Conservation (phyloP, 2,888 invertebrate genomes). For the Stenodema calcarata region DNA sequence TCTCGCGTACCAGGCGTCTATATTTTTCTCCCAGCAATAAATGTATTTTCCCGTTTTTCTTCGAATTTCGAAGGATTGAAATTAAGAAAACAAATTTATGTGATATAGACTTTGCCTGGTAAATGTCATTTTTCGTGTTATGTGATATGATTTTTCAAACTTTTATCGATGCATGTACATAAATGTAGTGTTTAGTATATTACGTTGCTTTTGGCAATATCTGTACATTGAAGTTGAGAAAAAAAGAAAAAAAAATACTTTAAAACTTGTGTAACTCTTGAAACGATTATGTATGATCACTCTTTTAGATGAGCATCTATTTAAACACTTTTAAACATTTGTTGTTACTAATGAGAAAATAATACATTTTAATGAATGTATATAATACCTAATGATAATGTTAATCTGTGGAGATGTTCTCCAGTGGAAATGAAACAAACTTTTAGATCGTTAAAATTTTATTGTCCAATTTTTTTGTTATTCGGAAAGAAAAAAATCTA, state of each 20-base stretch:
- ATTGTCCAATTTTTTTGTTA: background rate
- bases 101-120: slow-evolving; percentile 46
- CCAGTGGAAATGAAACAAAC: background rate
- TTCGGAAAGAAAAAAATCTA: background rate
- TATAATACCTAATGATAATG: slow-evolving; percentile 27
- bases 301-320: slow-evolving; percentile 41
- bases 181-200: slow-evolving; percentile 44
- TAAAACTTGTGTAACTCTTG: slow-evolving; percentile 22
- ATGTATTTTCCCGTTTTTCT: background rate
- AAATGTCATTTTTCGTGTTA: slow-evolving; percentile 45
- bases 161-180: slow-evolving; percentile 49
- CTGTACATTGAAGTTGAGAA: slow-evolving; percentile 25
- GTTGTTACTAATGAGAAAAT: slow-evolving; percentile 18
- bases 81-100: slow-evolving; percentile 17
- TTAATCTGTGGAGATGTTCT: slow-evolving; percentile 11
- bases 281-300: slow-evolving; percentile 33
- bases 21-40: slow-evolving; percentile 34
- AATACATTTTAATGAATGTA: slow-evolving; percentile 43
- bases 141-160: slow-evolving; percentile 48
- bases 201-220: slow-evolving; percentile 24
- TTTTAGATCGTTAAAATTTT: slow-evolving; percentile 20
- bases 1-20: slow-evolving; percentile 37
- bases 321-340: slow-evolving; percentile 27
- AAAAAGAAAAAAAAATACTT: background rate
- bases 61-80: background rate